Conservation (phyloP, 2,113 vertebrate genomes). For the Circaetus cinerascens region DNA sequence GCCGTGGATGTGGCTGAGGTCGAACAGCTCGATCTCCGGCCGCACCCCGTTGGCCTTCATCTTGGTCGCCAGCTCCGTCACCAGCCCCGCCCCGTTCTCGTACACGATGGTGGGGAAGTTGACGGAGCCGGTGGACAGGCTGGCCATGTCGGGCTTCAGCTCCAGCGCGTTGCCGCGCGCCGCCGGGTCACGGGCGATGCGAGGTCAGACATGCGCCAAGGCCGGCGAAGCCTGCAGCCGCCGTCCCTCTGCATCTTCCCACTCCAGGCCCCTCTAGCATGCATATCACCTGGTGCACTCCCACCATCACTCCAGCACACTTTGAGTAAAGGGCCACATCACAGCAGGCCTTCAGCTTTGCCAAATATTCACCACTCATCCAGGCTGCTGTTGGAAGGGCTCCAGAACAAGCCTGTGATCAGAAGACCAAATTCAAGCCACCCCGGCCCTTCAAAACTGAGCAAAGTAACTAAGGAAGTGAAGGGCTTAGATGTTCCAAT, state of each 20-base stretch:
- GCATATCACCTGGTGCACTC: rapidly evolving
- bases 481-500: background rate
- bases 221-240: too few species aligned
- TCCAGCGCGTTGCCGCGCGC: too few species aligned
- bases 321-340: background rate
- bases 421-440: background rate
- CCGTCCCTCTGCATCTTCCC: background rate
- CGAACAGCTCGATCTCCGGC: too few species aligned
- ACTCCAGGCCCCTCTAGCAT: background rate
- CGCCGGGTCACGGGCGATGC: too few species aligned
- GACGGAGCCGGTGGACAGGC: too few species aligned
- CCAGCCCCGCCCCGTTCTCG: too few species aligned
- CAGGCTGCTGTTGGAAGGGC: background rate
- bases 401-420: background rate
- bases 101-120: too few species aligned
- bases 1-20: too few species aligned
- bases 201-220: too few species aligned
- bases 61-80: too few species aligned
- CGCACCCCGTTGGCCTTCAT: too few species aligned
- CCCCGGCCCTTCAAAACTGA: background rate
- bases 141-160: too few species aligned
- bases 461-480: background rate
- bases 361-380: background rate
- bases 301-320: background rate
- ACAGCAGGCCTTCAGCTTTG: background rate